A percentile compares a stretch with the other conserved stretches of the same genome.
phyloP scores from a whole-genome alignment of 2,113 vertebrate genomes.

The Colaptes auratus region DNA sequence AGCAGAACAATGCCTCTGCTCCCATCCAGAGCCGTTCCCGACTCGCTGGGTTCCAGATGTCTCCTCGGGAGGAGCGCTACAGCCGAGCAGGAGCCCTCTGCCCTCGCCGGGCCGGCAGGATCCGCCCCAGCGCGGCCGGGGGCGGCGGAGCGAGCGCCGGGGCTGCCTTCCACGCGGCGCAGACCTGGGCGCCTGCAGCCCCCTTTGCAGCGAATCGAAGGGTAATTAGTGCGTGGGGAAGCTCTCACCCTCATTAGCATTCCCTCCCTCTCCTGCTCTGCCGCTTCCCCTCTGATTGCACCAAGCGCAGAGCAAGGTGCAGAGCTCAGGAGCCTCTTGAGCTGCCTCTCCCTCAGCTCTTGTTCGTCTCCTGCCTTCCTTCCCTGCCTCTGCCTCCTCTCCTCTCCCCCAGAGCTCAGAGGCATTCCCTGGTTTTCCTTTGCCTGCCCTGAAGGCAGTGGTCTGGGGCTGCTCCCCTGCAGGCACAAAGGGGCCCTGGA shows the following conservation, averaged over 20 bases:
- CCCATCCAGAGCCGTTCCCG: conserved; percentile 63
- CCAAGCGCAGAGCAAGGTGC: not conserved
- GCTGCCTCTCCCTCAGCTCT: not conserved
- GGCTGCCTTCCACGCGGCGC: conserved; percentile 48
- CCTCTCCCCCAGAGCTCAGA: conserved; percentile 39
- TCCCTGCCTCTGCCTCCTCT: not conserved
- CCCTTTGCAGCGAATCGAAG: conserved; percentile 20
- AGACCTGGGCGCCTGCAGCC: conserved; percentile 16
- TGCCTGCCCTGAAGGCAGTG: not conserved
- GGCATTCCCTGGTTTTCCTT: conserved; percentile 52
- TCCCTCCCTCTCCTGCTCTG: not conserved
- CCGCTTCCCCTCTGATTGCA: not conserved
- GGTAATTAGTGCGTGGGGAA: conserved; percentile 59
- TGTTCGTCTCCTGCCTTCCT: not conserved
- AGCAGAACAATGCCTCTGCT: conserved; percentile 58
- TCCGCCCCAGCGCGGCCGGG: conserved; percentile 36
- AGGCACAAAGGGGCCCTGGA: not conserved
- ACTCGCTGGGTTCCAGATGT: conserved; percentile 55
- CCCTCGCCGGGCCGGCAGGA: not conserved
- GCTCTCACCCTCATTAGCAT: not conserved
- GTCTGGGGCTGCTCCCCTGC: not conserved
- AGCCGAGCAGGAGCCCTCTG: conserved; percentile 19
- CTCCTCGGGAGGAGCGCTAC: conserved; percentile 42
- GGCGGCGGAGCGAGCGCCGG: not conserved
- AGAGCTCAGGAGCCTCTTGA: not conserved